These are phyloP conservation scores for Nemopilema nomurai DNA, from an alignment of 30 jellyfish, hydroid and myxozoan genomes.

Conservation along the genomic window DNA sequence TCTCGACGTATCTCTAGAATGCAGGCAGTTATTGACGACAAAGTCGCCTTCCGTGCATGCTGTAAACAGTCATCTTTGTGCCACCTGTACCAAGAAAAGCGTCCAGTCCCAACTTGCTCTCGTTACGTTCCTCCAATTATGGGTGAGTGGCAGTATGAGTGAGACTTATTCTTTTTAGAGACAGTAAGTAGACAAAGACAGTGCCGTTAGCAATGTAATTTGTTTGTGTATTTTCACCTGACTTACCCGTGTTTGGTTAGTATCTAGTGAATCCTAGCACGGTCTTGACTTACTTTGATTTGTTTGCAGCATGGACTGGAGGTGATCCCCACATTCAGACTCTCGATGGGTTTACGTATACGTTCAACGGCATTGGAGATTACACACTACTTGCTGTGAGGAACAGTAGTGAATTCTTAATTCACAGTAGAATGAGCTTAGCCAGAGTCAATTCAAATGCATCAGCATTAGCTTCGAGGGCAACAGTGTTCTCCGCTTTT, in stretches of 20 bases:
- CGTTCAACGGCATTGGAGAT: constrained; percentile 83
- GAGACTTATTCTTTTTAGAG: neutral
- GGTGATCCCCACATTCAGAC: constrained; percentile 79
- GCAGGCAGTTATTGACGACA: constrained; percentile 24
- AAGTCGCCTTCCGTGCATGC: constrained; percentile 15
- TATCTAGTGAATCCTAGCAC: too few species aligned
- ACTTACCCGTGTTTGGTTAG: too few species aligned
- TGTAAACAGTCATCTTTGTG: constrained; percentile 22
- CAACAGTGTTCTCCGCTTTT: constrained; percentile 75
- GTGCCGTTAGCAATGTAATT: too few species aligned
- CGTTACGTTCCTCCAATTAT: constrained; percentile 23
- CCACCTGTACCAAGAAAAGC: constrained; percentile 12
- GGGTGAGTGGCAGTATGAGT: constrained; percentile 4
- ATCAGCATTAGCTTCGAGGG: constrained; percentile 38
- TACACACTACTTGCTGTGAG: constrained; percentile 35
- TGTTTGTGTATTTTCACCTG: too few species aligned
- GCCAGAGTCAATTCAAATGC: constrained; percentile 31
- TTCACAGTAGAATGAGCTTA: constrained; percentile 72
- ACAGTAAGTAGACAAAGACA: neutral
- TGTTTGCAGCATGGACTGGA: constrained; percentile 39
- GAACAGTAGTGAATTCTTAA: constrained; percentile 49
- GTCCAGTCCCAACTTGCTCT: constrained; percentile 36
- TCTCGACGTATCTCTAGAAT: constrained; percentile 1
- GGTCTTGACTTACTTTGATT: neutral
- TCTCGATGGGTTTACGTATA: constrained; percentile 63